These are phyloP conservation scores for Tipula unca DNA, from an alignment of 2,888 invertebrate species.

Conservation along the genomic window DNA sequence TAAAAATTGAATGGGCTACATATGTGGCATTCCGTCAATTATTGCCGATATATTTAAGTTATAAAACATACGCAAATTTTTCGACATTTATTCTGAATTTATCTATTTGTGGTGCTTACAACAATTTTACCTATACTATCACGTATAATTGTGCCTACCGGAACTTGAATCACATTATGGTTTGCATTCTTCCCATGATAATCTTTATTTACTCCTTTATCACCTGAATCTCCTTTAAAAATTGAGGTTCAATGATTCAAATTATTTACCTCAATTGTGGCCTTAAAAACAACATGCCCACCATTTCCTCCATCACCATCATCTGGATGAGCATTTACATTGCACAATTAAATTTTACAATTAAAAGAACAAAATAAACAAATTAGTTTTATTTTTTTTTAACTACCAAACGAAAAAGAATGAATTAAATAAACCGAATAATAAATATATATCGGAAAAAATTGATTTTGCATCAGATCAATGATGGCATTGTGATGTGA, in stretches of 20 bases:
- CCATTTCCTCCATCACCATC: constrained; percentile 97
- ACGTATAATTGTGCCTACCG: constrained; percentile 70
- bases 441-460: too few species aligned
- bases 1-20: constrained; percentile 53
- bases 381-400: too few species aligned
- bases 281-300: constrained; percentile 82
- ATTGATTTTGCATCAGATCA: too few species aligned
- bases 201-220: constrained; percentile 61
- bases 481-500: too few species aligned
- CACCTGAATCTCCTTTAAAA: constrained; percentile 59
- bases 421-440: too few species aligned
- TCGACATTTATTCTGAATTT: constrained; percentile 87
- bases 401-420: too few species aligned
- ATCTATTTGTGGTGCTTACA: constrained; percentile 72
- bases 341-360: too few species aligned
- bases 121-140: constrained; percentile 48
- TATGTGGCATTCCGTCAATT: constrained; percentile 36
- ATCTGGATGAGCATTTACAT: constrained; percentile 87
- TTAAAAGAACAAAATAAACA: too few species aligned
- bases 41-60: constrained; percentile 89
- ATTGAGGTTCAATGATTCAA: constrained; percentile 56
- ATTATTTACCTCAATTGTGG: constrained; percentile 57
- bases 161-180: constrained; percentile 65
- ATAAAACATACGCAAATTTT: constrained; percentile 58
- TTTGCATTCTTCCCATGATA: constrained; percentile 75